Conservation (phyloP, 2,888 invertebrate genomes). For the Graphium colonna region DNA sequence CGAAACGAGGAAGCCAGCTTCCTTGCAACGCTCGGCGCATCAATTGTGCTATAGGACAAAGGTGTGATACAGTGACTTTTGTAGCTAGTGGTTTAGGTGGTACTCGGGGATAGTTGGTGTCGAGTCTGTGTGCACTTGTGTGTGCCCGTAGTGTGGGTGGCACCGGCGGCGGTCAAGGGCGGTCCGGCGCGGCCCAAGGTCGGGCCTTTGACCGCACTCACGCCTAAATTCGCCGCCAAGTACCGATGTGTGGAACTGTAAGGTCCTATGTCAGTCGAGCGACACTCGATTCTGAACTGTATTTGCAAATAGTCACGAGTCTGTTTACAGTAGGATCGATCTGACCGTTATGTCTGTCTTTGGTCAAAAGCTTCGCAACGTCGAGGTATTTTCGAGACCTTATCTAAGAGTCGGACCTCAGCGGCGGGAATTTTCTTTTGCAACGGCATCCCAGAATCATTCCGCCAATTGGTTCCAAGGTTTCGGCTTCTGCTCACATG, state of each 20-base stretch:
- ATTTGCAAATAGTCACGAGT: background rate
- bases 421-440: slow-evolving; percentile 7
- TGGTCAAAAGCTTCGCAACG: background rate
- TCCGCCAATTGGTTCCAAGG: background rate
- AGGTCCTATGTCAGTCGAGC: background rate
- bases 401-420: slow-evolving; percentile 13
- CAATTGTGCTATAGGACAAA: slow-evolving; percentile 1
- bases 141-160: slow-evolving; percentile 32
- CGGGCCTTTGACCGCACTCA: slow-evolving; percentile 35
- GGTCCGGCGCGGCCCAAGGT: slow-evolving; percentile 36
- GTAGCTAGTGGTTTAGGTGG: slow-evolving; percentile 1
- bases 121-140: slow-evolving; percentile 27
- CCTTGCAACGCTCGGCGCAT: slow-evolving; percentile 20
- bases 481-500: background rate
- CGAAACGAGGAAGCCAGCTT: slow-evolving; percentile 26
- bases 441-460: background rate
- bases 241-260: slow-evolving; percentile 22
- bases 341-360: no score
- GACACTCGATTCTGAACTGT: slow-evolving; percentile 9
- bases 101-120: background rate
- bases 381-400: slow-evolving; percentile 11
- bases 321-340: background rate
- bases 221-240: slow-evolving; percentile 33
- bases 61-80: slow-evolving; percentile 5
- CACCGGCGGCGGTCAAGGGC: slow-evolving; percentile 40